These are phyloP conservation scores for Phenganax stokvisi DNA, from an alignment of 92 coral and sea anemone genomes.

Conservation along the genomic window DNA sequence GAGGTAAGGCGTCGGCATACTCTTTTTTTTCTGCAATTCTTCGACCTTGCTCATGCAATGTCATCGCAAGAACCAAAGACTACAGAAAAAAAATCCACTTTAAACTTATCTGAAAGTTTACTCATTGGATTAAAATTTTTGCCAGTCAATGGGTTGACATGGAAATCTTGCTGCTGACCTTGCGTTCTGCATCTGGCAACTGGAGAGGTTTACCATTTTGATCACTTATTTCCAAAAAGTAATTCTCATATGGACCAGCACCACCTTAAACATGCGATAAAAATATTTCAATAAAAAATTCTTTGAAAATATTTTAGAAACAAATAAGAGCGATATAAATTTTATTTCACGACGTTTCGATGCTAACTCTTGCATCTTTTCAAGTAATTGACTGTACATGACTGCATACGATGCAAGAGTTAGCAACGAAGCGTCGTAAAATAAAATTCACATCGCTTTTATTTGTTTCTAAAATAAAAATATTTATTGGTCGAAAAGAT, in stretches of 20 bases:
- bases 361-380: no score
- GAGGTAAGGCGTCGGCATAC: constrained; percentile 69
- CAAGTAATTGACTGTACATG: no score
- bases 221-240: constrained; percentile 77
- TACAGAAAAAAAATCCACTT: constrained; percentile 21
- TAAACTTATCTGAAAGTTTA: neutral
- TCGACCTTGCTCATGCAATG: constrained; percentile 81
- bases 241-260: constrained; percentile 50
- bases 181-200: constrained; percentile 75
- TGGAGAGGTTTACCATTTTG: constrained; percentile 78
- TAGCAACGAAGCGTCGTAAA: no score
- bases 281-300: neutral
- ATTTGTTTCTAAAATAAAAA: no score
- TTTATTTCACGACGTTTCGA: no score
- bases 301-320: neutral
- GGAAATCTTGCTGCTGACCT: constrained; percentile 45
- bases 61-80: constrained; percentile 82
- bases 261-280: neutral
- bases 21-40: constrained; percentile 55
- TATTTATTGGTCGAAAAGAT: no score
- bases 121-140: neutral
- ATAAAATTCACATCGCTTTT: no score
- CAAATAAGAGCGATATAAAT: no score
- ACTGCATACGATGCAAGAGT: neutral
- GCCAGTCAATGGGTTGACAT: neutral